Evolutionary conservation across 2,888 invertebrate species (phyloP).

Genomic region (Stegana nigrithorax): DNA sequence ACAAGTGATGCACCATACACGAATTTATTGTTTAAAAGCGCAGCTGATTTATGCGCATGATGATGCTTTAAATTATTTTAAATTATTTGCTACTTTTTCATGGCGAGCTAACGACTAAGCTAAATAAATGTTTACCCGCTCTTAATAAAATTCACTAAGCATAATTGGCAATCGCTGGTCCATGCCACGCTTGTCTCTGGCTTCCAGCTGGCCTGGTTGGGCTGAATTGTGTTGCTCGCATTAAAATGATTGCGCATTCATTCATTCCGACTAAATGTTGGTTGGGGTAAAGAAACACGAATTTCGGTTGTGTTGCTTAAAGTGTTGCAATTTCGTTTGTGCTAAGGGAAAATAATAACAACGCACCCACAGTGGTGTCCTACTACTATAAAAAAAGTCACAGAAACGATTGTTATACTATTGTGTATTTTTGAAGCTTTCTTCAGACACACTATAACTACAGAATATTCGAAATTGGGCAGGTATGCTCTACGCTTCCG

Average conservation of each 20-base stretch:
- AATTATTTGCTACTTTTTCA: no score
- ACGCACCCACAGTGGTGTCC: no score
- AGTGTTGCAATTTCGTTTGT: neutral
- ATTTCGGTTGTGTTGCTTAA: neutral
- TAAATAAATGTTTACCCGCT: slow-evolving; percentile 38
- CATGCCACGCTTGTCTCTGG: neutral
- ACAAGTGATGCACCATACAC: neutral
- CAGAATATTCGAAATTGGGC: neutral
- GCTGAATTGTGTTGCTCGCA: neutral
- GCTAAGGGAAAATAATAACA: no score
- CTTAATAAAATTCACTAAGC: slow-evolving; percentile 20
- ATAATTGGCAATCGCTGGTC: neutral
- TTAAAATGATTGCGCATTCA: slow-evolving; percentile 17
- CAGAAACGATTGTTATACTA: neutral
- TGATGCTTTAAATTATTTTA: no score
- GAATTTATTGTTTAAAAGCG: no score
- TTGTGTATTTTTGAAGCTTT: neutral
- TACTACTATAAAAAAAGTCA: no score
- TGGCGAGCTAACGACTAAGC: slow-evolving; percentile 31
- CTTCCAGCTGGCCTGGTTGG: neutral
- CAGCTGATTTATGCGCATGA: no score
- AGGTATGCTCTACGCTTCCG: neutral
- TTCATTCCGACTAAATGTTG: neutral
- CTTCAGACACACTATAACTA: no score
- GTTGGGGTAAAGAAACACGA: neutral